Percentiles rank a stretch among this genome's conserved stretches.
Evolutionary conservation across 2,888 invertebrate species (phyloP).

Genomic region (Epinotia brunnichana): DNA sequence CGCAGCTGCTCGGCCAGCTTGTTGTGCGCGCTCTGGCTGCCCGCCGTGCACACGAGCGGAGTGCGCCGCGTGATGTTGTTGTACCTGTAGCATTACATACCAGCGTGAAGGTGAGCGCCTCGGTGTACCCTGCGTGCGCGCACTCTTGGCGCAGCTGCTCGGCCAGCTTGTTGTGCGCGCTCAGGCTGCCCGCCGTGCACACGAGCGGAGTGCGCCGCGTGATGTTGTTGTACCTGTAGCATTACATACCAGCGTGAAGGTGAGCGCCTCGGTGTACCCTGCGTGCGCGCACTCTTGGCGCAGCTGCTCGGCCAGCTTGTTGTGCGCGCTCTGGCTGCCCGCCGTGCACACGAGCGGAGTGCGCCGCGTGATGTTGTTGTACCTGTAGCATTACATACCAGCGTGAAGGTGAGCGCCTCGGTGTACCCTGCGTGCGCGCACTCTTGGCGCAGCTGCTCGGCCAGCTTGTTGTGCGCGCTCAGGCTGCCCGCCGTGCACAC

Average conservation of each 20-base stretch:
- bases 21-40: slow-evolving; percentile 90
- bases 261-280: slow-evolving; percentile 98
- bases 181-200: slow-evolving; percentile 86
- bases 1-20: slow-evolving; percentile 96
- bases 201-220: slow-evolving; percentile 81
- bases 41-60: no score
- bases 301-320: slow-evolving; percentile 94
- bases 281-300: slow-evolving; percentile 92
- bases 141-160: slow-evolving; percentile 94
- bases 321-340: slow-evolving; percentile 89
- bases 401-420: no score
- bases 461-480: no score
- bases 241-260: slow-evolving; percentile 89
- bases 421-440: no score
- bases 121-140: slow-evolving; percentile 97
- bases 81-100: slow-evolving; percentile 54
- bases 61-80: neutral
- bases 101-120: slow-evolving; percentile 95
- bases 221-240: slow-evolving; percentile 85
- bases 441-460: no score
- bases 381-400: no score
- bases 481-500: no score
- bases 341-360: no score
- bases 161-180: slow-evolving; percentile 94
- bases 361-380: no score